These are phyloP conservation scores for Arenicola marina DNA, from an alignment of 2,888 invertebrate species.

Conservation along the genomic window DNA sequence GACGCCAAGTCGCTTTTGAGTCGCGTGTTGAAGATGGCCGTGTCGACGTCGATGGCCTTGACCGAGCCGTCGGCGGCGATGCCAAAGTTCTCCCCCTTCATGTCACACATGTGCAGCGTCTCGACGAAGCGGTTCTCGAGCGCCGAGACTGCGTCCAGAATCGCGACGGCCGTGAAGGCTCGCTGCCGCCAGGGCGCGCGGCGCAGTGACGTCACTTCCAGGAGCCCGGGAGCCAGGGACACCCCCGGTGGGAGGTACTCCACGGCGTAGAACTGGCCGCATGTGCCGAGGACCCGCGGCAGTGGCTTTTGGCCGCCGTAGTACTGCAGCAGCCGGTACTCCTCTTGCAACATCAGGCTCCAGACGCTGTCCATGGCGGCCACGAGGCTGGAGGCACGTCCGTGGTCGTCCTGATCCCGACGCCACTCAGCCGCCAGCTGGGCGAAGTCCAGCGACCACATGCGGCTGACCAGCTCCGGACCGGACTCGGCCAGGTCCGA, in stretches of 20 bases:
- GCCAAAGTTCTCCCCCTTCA: constrained; percentile 73
- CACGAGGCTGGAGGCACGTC: too few species aligned
- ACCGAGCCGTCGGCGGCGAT: constrained; percentile 57
- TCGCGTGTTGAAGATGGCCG: constrained; percentile 66
- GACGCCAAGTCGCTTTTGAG: constrained; percentile 25
- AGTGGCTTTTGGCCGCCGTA: constrained; percentile 70
- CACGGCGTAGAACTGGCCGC: constrained; percentile 72
- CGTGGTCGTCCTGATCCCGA: too few species aligned
- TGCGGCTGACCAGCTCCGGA: background rate
- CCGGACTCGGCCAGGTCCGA: too few species aligned
- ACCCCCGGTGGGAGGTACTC: constrained; percentile 65
- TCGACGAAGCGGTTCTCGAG: constrained; percentile 68
- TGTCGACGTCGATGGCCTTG: constrained; percentile 70
- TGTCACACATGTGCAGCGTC: constrained; percentile 72
- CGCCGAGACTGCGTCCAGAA: constrained; percentile 69
- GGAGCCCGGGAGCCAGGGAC: constrained; percentile 27
- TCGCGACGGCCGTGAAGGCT: constrained; percentile 59
- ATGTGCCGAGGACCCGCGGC: constrained; percentile 71
- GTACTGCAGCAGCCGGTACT: constrained; percentile 69
- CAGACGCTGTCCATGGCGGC: constrained; percentile 64
- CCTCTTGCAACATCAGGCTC: constrained; percentile 71
- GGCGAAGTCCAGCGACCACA: background rate
- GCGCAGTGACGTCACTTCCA: background rate
- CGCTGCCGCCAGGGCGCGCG: constrained; percentile 26
- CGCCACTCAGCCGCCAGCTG: background rate